Percentiles rank a stretch among this genome's conserved stretches.
These are phyloP conservation scores for Troides oblongomaculatus DNA, from an alignment of 2,888 invertebrate genomes.

Conservation along the genomic window DNA sequence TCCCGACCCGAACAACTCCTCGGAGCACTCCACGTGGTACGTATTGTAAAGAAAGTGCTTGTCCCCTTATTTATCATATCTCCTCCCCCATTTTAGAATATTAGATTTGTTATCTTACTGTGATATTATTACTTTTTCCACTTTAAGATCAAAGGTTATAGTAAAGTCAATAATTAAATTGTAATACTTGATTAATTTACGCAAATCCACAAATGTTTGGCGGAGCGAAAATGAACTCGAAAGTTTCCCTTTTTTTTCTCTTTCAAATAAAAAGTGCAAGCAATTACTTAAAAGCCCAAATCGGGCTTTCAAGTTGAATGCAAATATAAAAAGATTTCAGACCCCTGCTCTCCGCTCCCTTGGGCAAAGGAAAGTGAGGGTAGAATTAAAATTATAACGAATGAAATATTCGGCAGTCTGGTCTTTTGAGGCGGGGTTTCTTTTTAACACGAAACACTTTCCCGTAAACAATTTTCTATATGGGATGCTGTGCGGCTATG, in stretches of 20 bases:
- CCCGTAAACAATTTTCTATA: background rate
- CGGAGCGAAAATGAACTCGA: conserved; percentile 14
- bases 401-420: conserved; percentile 34
- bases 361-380: conserved; percentile 44
- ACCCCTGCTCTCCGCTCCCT: conserved; percentile 38
- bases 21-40: too few relatives aligned
- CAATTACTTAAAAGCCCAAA: conserved; percentile 72
- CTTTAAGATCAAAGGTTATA: too few relatives aligned
- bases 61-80: too few relatives aligned
- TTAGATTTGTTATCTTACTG: too few relatives aligned
- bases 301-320: conserved; percentile 55
- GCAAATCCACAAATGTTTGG: conserved; percentile 20
- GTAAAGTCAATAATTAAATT: too few relatives aligned
- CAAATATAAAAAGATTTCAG: conserved; percentile 47
- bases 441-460: conserved; percentile 4
- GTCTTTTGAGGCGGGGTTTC: conserved; percentile 20
- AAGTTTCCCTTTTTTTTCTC: conserved; percentile 22
- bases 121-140: too few relatives aligned
- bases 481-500: too few relatives aligned
- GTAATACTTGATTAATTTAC: conserved; percentile 3
- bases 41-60: too few relatives aligned
- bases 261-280: conserved; percentile 52
- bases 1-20: too few relatives aligned
- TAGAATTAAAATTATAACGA: conserved; percentile 64
- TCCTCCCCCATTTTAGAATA: too few relatives aligned